phyloP scores from a whole-genome alignment of 2,113 vertebrate species.

The Athene cunicularia region DNA sequence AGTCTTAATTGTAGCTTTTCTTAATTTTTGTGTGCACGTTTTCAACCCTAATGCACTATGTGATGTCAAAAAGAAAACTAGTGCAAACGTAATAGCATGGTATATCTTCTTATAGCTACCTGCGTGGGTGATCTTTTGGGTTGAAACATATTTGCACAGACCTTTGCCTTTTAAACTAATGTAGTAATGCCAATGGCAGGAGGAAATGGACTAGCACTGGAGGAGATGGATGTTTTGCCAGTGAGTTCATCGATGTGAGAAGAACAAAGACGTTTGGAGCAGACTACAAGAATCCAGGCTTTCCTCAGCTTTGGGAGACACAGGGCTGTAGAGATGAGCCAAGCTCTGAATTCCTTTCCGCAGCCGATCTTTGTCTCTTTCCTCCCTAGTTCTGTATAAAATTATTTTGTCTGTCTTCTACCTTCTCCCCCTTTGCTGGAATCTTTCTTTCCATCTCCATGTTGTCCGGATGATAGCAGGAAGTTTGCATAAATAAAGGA shows the following conservation, averaged over 20 bases:
- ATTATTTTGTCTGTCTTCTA: background rate
- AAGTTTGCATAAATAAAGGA: background rate
- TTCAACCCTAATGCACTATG: background rate
- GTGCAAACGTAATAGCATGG: background rate
- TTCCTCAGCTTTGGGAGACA: slow-evolving; percentile 1
- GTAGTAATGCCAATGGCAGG: background rate
- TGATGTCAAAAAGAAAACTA: background rate
- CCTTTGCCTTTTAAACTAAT: slow-evolving; percentile 25
- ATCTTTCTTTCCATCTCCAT: background rate
- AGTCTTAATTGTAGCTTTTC: background rate
- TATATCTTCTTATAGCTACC: background rate
- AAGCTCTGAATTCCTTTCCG: background rate
- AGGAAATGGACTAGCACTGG: background rate
- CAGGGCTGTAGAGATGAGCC: background rate
- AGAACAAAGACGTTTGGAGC: slow-evolving; percentile 14
- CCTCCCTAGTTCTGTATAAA: background rate
- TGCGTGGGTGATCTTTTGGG: accelerated
- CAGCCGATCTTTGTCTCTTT: background rate
- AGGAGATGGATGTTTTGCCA: slow-evolving; percentile 45
- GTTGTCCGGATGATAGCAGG: background rate
- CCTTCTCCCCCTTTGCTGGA: background rate
- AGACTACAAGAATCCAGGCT: background rate
- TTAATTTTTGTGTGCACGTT: background rate
- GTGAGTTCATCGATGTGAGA: slow-evolving; percentile 45
- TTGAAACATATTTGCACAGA: background rate